Base-by-base conservation (phyloP, 30 jellyfish, hydroid and myxozoan species). In the Haliclystus octoradiatus region DNA sequence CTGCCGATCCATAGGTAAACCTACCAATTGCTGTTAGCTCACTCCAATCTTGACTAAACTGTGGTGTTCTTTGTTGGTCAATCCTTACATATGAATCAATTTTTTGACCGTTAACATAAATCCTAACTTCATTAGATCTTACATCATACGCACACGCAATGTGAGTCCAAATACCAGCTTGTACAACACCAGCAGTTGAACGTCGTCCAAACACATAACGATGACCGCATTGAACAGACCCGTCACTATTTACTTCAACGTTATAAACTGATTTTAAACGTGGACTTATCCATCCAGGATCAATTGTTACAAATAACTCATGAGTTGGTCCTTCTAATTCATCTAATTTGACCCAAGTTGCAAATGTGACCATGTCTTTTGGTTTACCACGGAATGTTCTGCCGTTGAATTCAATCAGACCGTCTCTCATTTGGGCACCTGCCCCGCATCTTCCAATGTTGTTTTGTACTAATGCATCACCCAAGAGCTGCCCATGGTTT, bases 241-340 rank as follows among this genome's bases (percentile, higher is more conserved):
- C 97, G 26, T 80, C 86, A 27, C 49, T 60, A 72, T 67, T 82
- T 12, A 87, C 61, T 28, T 80, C 97, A 33, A 87, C 76, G 52
- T 87, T 90, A 76, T 87, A 87, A 49, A 87, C 75, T 9, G 97
- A 79, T 66, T 87, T 87, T 30, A 52, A 50, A 33, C 97, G 80
- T 4, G 90, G 93, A 33, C 73, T 66, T 33, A 75, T 79, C 97
- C 97, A 87, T 27, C 97, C 97, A 3, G 97, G 94, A 69, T 87
- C 97, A 29, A 87, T 74, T 50, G 97, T 87, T 52, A 87, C 93
- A 71, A 87, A 87, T 13, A 87, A 72, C 70, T 87, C 95, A 65
- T 87, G 97, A 22, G 94, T 79, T 2, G 97, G 92, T 33, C 71
- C 88, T 1, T 83, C 91, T 12, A 87, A 22, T 35, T 76, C 89